Conservation (phyloP, 2,797 vertebrate genomes). For the Acanthurus leucopareius region DNA sequence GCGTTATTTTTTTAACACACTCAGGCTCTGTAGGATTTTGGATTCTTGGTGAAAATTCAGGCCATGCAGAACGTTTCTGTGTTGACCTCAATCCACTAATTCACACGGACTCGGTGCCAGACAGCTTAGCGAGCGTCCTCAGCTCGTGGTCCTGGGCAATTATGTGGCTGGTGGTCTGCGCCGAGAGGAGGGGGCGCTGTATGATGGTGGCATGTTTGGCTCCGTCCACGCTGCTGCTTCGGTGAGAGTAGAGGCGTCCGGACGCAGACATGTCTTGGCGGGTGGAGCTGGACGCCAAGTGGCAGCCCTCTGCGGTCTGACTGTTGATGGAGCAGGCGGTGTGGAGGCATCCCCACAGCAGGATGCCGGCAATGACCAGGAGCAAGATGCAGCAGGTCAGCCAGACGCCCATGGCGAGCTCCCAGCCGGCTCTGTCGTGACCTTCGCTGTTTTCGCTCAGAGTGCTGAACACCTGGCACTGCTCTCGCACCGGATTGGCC, state of each 20-base stretch:
- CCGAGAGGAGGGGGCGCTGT: slow-evolving; percentile 73
- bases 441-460: slow-evolving; percentile 76
- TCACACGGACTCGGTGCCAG: slow-evolving; percentile 65
- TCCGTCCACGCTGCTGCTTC: slow-evolving; percentile 59
- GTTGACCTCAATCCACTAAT: slow-evolving; percentile 72
- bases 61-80: slow-evolving; percentile 44
- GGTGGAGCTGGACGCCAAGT: slow-evolving; percentile 36
- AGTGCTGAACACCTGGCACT: slow-evolving; percentile 91
- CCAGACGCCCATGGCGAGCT: slow-evolving; percentile 90
- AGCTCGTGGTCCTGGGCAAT: slow-evolving; percentile 76
- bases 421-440: slow-evolving; percentile 82
- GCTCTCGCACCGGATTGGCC: slow-evolving; percentile 87
- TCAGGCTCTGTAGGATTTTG: slow-evolving; percentile 25
- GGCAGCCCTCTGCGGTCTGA: slow-evolving; percentile 40
- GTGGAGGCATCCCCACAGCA: slow-evolving; percentile 90
- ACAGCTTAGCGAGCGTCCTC: slow-evolving; percentile 61
- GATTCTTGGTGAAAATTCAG: slow-evolving; percentile 30
- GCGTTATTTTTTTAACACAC: background rate
- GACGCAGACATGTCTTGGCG: slow-evolving; percentile 47
- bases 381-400: slow-evolving; percentile 90
- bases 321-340: slow-evolving; percentile 80
- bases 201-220: slow-evolving; percentile 72
- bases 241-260: slow-evolving; percentile 60
- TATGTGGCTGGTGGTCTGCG: slow-evolving; percentile 30
- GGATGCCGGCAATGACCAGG: slow-evolving; percentile 85